Base-by-base conservation (phyloP, 2,888 invertebrate genomes). In the Allygus modestus region DNA sequence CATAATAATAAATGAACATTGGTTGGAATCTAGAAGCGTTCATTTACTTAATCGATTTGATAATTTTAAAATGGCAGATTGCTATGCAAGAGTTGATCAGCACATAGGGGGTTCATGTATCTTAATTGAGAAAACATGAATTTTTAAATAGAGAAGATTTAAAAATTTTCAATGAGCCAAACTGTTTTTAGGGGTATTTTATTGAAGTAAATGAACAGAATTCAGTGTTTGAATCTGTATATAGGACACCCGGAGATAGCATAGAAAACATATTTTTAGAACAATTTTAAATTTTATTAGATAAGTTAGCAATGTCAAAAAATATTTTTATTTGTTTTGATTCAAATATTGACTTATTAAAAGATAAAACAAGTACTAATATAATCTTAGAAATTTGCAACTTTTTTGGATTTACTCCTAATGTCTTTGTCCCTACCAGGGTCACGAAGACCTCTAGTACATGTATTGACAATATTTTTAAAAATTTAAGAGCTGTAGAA, bases 251-350 rank as follows among this genome's bases (percentile, higher is more conserved):
- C 61, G 20, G 26, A 28, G 9, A 23, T 23, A n/a, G 12, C 23
- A 28, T 61, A 28, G 61, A 61, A 4, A 61, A 23, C 7, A 5
- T 26, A 28, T n/a, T n/a, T n/a, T n/a, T n/a, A n/a, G n/a, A n/a
- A n/a, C n/a, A n/a, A n/a, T n/a, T n/a, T n/a, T n/a, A n/a, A n/a
- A n/a, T n/a, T n/a, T n/a, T n/a, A n/a, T n/a, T n/a, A n/a, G n/a
- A n/a, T n/a, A n/a, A n/a, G n/a, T n/a, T n/a, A n/a, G n/a, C n/a
- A n/a, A n/a, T n/a, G n/a, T n/a, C n/a, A 5, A 61, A 61, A 28
- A 23, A 61, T 61, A 61, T 61, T 61, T 61, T 61, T 61, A 61
- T 61, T 5, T 12, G 26, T 61, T 61, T 23, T 61, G 61, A 61
- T 28, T 20, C 61, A 51, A 15, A 51, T 51, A 51, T 51, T 51